Percentiles rank a stretch among this genome's conserved stretches.
Conservation (phyloP, 2,113 vertebrate species). For the Pampusana beccarii region DNA sequence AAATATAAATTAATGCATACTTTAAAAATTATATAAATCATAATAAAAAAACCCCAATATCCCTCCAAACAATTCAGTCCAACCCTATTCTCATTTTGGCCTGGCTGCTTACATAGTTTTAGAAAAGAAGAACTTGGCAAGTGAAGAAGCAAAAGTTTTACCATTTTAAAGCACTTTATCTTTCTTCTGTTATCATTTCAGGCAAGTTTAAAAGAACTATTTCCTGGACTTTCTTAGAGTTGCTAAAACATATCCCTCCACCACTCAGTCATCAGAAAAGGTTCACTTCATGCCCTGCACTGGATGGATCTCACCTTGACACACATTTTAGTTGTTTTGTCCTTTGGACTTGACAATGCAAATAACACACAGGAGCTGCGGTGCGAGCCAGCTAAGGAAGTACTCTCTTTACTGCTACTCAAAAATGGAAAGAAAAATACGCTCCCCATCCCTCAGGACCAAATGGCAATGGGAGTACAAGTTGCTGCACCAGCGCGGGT, state of each 20-base stretch:
- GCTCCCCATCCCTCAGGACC: neutral
- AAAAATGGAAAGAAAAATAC: neutral
- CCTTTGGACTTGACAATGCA: neutral
- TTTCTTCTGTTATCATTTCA: neutral
- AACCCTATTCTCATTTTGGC: neutral
- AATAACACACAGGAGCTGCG: rapidly evolving
- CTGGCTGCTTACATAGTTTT: neutral
- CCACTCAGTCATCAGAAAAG: neutral
- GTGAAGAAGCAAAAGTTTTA: neutral
- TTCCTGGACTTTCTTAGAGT: neutral
- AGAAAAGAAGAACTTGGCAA: neutral
- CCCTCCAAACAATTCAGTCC: neutral
- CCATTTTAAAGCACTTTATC: neutral
- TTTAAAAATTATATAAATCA: neutral
- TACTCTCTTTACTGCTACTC: neutral
- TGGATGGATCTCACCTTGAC: neutral
- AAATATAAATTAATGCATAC: neutral
- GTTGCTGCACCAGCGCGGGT: neutral
- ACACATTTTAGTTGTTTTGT: neutral
- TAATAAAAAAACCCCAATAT: neutral
- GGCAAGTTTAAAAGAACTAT: neutral
- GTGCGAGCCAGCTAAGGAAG: neutral
- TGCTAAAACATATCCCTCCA: neutral
- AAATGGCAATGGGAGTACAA: neutral
- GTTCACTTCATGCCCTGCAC: neutral